phyloP scores from a whole-genome alignment of 2,113 vertebrate genomes.

The Orcinus orca region DNA sequence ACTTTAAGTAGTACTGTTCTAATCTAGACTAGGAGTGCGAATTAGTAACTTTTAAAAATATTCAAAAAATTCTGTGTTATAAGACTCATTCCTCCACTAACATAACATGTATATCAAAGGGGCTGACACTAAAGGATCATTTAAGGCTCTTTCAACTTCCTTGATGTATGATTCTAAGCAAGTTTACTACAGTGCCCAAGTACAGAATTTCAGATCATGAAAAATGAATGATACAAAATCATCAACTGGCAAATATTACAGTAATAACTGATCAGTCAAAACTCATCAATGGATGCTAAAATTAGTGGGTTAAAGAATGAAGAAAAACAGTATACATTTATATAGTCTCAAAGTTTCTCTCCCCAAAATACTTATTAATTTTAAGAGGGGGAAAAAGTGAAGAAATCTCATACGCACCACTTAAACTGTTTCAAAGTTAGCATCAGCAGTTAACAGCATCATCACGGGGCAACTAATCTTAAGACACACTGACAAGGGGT shows the following conservation, averaged over 20 bases:
- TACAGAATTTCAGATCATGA: neutral
- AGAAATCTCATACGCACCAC: neutral
- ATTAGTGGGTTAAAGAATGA: neutral
- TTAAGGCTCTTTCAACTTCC: neutral
- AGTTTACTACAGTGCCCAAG: neutral
- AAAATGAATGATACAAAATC: slow-evolving; percentile 5
- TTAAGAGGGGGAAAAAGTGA: neutral
- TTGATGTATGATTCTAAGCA: neutral
- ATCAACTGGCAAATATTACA: neutral
- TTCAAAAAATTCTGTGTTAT: neutral
- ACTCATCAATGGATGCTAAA: neutral
- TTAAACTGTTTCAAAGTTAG: neutral
- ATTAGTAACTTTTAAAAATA: neutral
- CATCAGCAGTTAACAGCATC: neutral
- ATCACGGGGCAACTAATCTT: neutral
- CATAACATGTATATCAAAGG: neutral
- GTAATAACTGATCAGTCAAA: neutral
- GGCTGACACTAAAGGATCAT: neutral
- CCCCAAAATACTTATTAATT: neutral
- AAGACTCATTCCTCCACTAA: neutral
- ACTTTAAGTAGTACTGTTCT: neutral
- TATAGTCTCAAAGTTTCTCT: neutral
- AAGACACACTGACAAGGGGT: neutral
- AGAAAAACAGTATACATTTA: neutral
- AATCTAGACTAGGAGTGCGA: neutral